Evolutionary conservation across 2,888 invertebrate genomes (phyloP).

Genomic region (Diadegma fenestrale): DNA sequence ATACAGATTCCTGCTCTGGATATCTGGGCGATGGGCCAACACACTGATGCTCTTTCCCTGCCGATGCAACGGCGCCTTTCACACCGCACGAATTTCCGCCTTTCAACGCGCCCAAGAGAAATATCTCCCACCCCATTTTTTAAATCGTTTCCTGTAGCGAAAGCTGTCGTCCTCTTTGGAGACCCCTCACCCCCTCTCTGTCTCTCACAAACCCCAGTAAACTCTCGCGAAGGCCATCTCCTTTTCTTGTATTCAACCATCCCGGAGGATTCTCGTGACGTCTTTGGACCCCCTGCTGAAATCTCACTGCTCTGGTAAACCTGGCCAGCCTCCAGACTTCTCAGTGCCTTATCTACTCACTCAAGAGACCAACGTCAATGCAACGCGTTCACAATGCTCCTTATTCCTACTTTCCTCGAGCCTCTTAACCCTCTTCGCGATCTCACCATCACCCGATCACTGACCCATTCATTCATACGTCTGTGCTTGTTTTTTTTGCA

Average conservation of each 20-base stretch:
- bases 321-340: slow-evolving; percentile 57
- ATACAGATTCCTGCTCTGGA: slow-evolving; percentile 20
- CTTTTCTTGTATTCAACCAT: slow-evolving; percentile 47
- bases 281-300: slow-evolving; percentile 49
- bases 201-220: background rate
- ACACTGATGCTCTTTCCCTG: slow-evolving; percentile 32
- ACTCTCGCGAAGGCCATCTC: slow-evolving; percentile 5
- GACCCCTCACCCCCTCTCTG: slow-evolving; percentile 22
- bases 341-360: slow-evolving; percentile 45
- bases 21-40: slow-evolving; percentile 63
- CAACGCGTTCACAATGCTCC: slow-evolving; percentile 28
- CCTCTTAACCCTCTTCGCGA: slow-evolving; percentile 23
- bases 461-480: slow-evolving; percentile 13
- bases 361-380: slow-evolving; percentile 2
- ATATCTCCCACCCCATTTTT: slow-evolving; percentile 25
- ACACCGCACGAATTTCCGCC: slow-evolving; percentile 75
- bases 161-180: slow-evolving; percentile 46
- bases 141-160: slow-evolving; percentile 64
- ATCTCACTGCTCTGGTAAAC: slow-evolving; percentile 41
- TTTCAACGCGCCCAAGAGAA: slow-evolving; percentile 70
- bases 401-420: slow-evolving; percentile 34
- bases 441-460: slow-evolving; percentile 9
- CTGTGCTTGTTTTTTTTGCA: background rate
- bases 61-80: slow-evolving; percentile 25
- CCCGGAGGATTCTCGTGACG: slow-evolving; percentile 34